Evolutionary conservation across 2,113 vertebrate genomes (phyloP).

Genomic region (Semnornis frantzii): DNA sequence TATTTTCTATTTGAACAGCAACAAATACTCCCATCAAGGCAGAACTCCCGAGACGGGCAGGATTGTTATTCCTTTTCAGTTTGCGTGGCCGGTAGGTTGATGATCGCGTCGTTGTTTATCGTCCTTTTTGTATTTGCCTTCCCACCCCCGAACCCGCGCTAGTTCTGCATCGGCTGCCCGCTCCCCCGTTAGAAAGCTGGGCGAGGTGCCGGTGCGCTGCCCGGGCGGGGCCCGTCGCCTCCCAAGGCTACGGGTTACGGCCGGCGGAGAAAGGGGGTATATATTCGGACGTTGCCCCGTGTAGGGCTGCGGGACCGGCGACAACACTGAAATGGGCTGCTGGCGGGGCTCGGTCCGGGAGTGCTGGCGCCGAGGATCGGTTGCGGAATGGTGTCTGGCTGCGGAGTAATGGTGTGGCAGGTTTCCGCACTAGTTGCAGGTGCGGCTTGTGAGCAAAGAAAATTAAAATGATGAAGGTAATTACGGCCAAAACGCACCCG

Average conservation of each 20-base stretch:
- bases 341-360: too few relatives aligned
- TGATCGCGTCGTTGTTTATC: not conserved
- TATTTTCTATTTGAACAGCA: conserved; percentile 86
- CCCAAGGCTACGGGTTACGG: not conserved
- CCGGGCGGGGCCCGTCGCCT: not conserved
- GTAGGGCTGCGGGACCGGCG: not conserved
- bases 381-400: not conserved
- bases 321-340: not conserved
- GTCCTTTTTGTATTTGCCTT: not conserved
- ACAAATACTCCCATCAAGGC: conserved; percentile 74
- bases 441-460: too few relatives aligned
- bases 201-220: not conserved
- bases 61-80: conserved; percentile 91
- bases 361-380: not conserved
- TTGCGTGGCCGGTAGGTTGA: conserved; percentile 93
- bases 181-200: not conserved
- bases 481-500: not conserved
- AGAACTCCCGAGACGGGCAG: conserved; percentile 80
- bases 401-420: not conserved
- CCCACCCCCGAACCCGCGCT: fast-evolving
- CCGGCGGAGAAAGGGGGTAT: not conserved
- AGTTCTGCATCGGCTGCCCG: not conserved
- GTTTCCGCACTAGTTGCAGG: not conserved
- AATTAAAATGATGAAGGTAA: too few relatives aligned
- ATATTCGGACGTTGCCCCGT: not conserved